Base-by-base conservation (phyloP, 2,113 vertebrate genomes). In the Elanoides forficatus region DNA sequence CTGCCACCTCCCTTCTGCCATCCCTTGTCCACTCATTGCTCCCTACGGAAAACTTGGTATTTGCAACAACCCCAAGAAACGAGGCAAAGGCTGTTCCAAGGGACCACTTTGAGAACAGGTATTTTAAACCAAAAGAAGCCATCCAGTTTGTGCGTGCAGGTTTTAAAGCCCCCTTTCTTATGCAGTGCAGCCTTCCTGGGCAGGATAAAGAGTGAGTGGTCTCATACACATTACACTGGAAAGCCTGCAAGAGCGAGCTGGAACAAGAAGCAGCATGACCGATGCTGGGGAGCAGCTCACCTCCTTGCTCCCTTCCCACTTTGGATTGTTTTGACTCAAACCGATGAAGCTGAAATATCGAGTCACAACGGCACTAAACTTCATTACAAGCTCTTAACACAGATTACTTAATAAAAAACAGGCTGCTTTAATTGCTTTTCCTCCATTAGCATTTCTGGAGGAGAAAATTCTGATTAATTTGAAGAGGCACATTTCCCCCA, bases 321-420 rank as follows among this genome's bases (percentile, higher is more conserved):
- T 97, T 42, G 86, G 96, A 95, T 95, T 98, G 97, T 98, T 98
- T 98, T 98, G 97, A 98, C 98, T 98, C 98, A 98, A 98, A 96
- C 97, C 66, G 97, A 81, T 97, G 97, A 98, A 98, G 98, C 98
- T 98, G 98, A 98, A 98, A 98, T 97, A 97, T 92, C 90, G 70
- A 98, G 97, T 97, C 97, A 98, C 98, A 98, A 97, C 68, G 97
- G 97, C 97, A 95, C 97, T 96, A 97, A 98, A 98, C 97, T 98
- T 98, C 98, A 98, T 98, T 98, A 98, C 98, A 97, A 97, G 98
- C 98, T 98, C 97, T 98, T 98, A 98, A 98, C 97, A 97, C 88
- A 97, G 97, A 98, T 98, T 98, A 98, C 98, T 98, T 98, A 97
- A 97, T 96, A 97, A 96, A 98, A 98, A 95, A 5, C 97, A 98